Evolutionary conservation across 2,113 vertebrate species (phyloP).

Genomic region (Dasypus novemcinctus): DNA sequence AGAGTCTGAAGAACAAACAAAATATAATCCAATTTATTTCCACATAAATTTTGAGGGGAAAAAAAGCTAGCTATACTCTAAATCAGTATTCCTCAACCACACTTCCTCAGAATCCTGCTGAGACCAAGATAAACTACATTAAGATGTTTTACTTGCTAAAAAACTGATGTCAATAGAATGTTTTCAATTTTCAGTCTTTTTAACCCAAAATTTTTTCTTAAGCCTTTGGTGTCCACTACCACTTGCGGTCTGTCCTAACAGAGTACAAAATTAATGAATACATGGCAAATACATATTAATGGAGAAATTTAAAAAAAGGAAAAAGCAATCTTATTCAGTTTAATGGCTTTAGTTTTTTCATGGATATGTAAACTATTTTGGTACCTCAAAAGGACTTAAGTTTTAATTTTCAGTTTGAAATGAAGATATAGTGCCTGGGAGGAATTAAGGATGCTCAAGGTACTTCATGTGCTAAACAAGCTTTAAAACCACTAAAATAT

Average conservation of each 20-base stretch:
- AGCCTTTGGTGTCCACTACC: background rate
- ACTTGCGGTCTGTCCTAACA: background rate
- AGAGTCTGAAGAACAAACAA: conserved; percentile 9
- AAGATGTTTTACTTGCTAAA: background rate
- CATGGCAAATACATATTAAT: background rate
- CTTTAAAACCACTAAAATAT: conserved; percentile 15
- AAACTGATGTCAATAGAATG: background rate
- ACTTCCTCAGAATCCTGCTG: background rate
- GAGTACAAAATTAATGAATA: conserved; percentile 29
- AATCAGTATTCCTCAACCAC: conserved; percentile 15
- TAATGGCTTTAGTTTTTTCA: conserved; percentile 36
- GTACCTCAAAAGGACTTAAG: background rate
- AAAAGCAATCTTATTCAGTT: conserved; percentile 14
- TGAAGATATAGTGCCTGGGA: background rate
- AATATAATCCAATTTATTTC: background rate
- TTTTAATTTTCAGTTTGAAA: conserved; percentile 36
- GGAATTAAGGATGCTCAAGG: background rate
- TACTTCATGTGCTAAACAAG: conserved; percentile 29
- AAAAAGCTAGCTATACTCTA: conserved; percentile 2
- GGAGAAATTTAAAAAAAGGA: background rate
- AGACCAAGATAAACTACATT: background rate
- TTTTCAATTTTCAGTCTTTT: conserved; percentile 30
- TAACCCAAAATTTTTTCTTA: background rate
- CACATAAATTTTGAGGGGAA: background rate
- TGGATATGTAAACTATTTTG: background rate